Evolutionary conservation across 2,113 vertebrate genomes (phyloP).

Genomic region (Thryonomys swinderianus): DNA sequence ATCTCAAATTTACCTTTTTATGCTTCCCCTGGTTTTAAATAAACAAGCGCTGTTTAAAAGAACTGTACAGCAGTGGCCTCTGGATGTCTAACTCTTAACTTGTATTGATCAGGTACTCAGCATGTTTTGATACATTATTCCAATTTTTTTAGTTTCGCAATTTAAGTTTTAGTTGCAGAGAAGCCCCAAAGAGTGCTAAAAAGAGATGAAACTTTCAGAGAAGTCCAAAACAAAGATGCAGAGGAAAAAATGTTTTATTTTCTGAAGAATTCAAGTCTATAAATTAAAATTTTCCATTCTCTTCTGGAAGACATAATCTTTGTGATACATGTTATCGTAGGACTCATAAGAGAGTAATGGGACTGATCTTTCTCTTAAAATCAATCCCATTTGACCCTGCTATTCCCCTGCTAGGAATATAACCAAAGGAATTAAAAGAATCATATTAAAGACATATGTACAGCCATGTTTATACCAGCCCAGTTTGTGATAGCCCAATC

Average conservation of each 20-base stretch:
- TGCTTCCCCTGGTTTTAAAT: not conserved
- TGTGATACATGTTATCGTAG: not conserved
- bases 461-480: too few relatives aligned
- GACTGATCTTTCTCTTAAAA: constrained; percentile 53
- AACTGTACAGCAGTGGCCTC: not conserved
- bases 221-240: constrained; percentile 27
- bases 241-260: constrained; percentile 7
- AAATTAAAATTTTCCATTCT: constrained; percentile 36
- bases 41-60: not conserved
- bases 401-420: too few relatives aligned
- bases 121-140: constrained; percentile 37
- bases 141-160: constrained; percentile 19
- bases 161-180: constrained; percentile 15
- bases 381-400: too few relatives aligned
- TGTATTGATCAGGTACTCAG: not conserved
- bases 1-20: not conserved
- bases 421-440: too few relatives aligned
- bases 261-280: constrained; percentile 43
- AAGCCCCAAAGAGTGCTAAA: not conserved
- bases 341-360: not conserved
- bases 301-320: not conserved
- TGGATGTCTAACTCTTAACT: not conserved
- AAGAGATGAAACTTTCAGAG: constrained; percentile 38
- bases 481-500: too few relatives aligned
- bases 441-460: too few relatives aligned